Evolutionary conservation across 1,140 invertebrate genomes (phyloP), one percentile per base, ranked within the genome.

Genomic region (Lordiphosa clarofinis): DNA sequence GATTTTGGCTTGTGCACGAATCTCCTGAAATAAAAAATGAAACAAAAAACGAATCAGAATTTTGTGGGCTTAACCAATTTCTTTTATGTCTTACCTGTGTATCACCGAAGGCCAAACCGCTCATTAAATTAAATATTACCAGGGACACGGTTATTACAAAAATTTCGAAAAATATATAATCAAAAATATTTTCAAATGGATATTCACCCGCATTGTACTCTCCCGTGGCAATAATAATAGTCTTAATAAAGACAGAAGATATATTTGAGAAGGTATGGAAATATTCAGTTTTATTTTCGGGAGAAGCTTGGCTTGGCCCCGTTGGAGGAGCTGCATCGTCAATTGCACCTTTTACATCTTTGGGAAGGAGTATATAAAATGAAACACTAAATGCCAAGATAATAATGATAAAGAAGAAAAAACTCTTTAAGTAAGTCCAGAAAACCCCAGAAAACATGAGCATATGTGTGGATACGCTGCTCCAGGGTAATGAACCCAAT

Each of bases 391-490:
- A 96, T 0, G 94, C 94, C 28, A 94, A 88, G 1, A 95, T 93
- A 15, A 96, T 89, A 61, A 95, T 92, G 0, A 92, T 92, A 74
- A 95, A 96, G 86, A 94, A 93, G 1, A 93, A 78, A 1, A 95
- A 89, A 62, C 95, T 94, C 74, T 93, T 93, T 4, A 94, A 90
- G 66, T 95, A 96, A 56, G 94, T 95, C 66, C 90, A 90, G 0
- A 92, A 93, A 0, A 95, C 94, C 0, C 92, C 93, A 70, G 91
- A 91, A 15, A 95, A 90, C 92, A 95, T 95, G n/a, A 94, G 92
- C 39, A 95, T 93, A 58, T 94, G 92, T 1, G 92, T 94, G 3
- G 94, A 94, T 9, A 93, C 78, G 4, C 60, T 73, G 52, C 90
- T 74, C 1, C 91, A 91, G 1, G 94, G 94, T 86, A 93, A 91